Conservation (phyloP, 2,797 vertebrate species). For the Dendrocincla fuliginosa region DNA sequence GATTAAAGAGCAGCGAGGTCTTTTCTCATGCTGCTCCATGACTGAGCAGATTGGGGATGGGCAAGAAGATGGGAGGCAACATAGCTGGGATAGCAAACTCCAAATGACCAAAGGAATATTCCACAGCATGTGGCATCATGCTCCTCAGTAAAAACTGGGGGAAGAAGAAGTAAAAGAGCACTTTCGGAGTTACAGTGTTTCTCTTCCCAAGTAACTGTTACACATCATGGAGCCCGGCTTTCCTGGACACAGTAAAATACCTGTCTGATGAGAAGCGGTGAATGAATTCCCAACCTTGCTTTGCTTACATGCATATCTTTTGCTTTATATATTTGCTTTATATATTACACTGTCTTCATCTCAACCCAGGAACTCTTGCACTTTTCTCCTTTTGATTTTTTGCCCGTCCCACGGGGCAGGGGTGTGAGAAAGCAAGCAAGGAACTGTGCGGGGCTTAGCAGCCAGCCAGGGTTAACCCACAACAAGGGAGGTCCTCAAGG, state of each 20-base stretch:
- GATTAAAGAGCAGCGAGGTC: neutral
- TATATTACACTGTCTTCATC: neutral
- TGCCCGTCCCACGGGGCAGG: fast-evolving
- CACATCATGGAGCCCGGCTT: fast-evolving
- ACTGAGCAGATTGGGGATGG: neutral
- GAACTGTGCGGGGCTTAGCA: neutral
- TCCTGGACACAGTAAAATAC: neutral
- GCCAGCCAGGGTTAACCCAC: neutral
- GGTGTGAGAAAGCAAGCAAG: neutral
- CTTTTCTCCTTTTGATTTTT: neutral
- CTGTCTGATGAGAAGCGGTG: fast-evolving
- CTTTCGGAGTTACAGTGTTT: fast-evolving
- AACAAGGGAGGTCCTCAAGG: neutral
- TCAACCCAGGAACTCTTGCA: neutral
- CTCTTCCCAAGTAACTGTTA: neutral
- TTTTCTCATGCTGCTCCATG: fast-evolving
- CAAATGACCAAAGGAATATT: neutral
- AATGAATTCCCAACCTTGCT: neutral
- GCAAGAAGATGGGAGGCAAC: neutral
- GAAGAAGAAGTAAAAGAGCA: neutral
- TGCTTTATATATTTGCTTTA: no score
- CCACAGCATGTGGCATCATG: fast-evolving
- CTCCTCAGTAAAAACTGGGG: neutral
- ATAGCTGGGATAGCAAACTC: fast-evolving
- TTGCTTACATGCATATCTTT: fast-evolving